Evolutionary conservation across 2,113 vertebrate genomes (phyloP), one percentile per base, ranked within the genome.

Genomic region (Theristicus caerulescens): DNA sequence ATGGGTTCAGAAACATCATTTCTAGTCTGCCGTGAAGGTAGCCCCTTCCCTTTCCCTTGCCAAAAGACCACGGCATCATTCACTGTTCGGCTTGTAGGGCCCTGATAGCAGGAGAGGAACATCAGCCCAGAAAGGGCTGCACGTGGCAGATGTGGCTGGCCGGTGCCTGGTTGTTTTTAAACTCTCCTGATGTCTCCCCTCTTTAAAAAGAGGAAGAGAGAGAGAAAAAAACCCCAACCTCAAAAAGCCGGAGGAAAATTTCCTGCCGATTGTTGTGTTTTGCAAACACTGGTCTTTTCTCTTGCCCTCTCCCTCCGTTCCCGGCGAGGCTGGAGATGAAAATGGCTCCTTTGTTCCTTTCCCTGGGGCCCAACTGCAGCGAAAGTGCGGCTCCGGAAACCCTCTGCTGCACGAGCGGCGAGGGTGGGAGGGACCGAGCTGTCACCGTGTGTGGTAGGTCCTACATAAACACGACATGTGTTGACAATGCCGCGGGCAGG

Each of bases 291-390:
- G 92, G 36, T 91, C 96, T 93, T 93, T 94, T 93, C 86, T 91
- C 89, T 67, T 26, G 7, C 72, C 54, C 72, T 92, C 84, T 96
- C 67, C 71, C 74, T 95, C 76, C 5, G 20, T 86, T 97, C 93
- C 72, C 12, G 2, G 82, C 4, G 5, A 92, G 65, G 96, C 86
- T 88, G 87, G 89, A 92, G 92, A 96, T 95, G 94, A 97, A 96
- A 95, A 97, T 97, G 96, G 91, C 87, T 94, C 91, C 94, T 97
- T 96, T 97, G 91, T 96, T 96, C 95, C 95, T 86, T 88, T 96
- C 94, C 96, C 96, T 92, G 96, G 92, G 95, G 96, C 96, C 95
- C 95, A 95, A 95, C 76, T 90, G 94, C 94, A 92, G 91, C 24
- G 44, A 84, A 71, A 93, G 95, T 71, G 79, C 77, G 1, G 90